Base-by-base conservation (phyloP, 2,113 vertebrate species). In the Arothron firmamentum region DNA sequence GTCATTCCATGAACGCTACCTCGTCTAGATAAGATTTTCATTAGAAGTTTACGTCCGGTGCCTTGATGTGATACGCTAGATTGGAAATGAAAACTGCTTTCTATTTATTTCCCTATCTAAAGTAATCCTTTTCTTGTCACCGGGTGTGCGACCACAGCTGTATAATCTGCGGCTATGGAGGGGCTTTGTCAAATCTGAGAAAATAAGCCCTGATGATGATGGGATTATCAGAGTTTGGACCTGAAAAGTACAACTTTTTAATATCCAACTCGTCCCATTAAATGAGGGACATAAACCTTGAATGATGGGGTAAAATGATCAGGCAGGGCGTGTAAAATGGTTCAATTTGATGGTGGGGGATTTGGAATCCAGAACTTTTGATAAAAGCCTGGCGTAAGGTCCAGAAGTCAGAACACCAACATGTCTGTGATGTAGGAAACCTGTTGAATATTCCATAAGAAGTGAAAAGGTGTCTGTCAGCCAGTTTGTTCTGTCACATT, bases 1-100 rank as follows among this genome's bases (percentile, higher is more conserved):
- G 49, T 57, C 50, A 56, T 52, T 67, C 59, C 11, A 21, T 42
- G 46, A 54, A 61, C 72, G 53, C 51, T 21, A 34, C 19, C 25
- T 47, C 15, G 8, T 54, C 2, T 20, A 50, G 45, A 70, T 56
- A 63, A 68, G 46, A 52, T 47, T 34, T 38, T 18, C 48, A 20
- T 50, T 50, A 18, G 10, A 50, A 10, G 15, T 50, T 18, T 50
- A 12, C 7, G 48, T 20, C 3, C 21, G 18, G 4, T 3, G 4
- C 11, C 10, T 12, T 38, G 25, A 28, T 28, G 25, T 28, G 25
- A 28, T 28, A 28, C 25, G 25, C 25, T 28, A 5, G 34, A 38
- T 11, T 12, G 8, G 11, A 38, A 38, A 38, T 11, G 10, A 38
- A 38, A 38, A 38, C 34, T 38, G 34, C 2, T 38, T 38, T 38